These are phyloP conservation scores for Helobdella robusta DNA, from an alignment of 2,888 invertebrate genomes.

Conservation along the genomic window DNA sequence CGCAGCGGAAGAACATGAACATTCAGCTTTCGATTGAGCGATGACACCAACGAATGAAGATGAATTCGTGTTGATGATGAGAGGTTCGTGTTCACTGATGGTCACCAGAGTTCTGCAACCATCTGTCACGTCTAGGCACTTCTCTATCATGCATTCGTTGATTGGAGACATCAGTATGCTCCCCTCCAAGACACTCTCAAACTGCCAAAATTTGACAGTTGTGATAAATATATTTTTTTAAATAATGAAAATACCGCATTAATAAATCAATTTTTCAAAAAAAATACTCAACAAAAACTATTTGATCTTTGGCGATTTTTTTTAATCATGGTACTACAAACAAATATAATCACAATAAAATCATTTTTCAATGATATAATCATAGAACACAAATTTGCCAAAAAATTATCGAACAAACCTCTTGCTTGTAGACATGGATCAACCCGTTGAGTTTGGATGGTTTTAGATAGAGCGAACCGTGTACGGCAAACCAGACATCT, in stretches of 20 bases:
- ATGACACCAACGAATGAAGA: conserved; percentile 91
- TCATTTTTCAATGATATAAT: no score
- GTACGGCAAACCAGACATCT: conserved; percentile 85
- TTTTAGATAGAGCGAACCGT: conserved; percentile 80
- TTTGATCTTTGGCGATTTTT: not conserved
- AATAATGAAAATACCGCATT: no score
- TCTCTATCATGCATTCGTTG: conserved; percentile 52
- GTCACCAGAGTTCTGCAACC: conserved; percentile 87
- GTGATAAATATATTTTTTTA: not conserved
- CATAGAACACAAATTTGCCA: no score
- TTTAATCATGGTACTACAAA: not conserved
- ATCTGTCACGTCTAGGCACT: conserved; percentile 53
- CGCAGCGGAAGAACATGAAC: conserved; percentile 84
- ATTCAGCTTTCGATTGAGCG: conserved; percentile 81
- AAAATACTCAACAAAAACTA: not conserved
- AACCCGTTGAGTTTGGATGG: conserved; percentile 86
- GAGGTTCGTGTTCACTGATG: conserved; percentile 38
- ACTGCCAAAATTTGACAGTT: conserved; percentile 51
- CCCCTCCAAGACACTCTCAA: conserved; percentile 73
- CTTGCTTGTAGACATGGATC: conserved; percentile 52
- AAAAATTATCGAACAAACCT: conserved; percentile 35
- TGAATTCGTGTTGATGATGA: conserved; percentile 89
- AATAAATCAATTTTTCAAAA: no score
- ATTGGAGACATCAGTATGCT: conserved; percentile 96
- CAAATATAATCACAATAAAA: no score